Evolutionary conservation across 2,888 invertebrate species (phyloP).

Genomic region (Norana najaformis): DNA sequence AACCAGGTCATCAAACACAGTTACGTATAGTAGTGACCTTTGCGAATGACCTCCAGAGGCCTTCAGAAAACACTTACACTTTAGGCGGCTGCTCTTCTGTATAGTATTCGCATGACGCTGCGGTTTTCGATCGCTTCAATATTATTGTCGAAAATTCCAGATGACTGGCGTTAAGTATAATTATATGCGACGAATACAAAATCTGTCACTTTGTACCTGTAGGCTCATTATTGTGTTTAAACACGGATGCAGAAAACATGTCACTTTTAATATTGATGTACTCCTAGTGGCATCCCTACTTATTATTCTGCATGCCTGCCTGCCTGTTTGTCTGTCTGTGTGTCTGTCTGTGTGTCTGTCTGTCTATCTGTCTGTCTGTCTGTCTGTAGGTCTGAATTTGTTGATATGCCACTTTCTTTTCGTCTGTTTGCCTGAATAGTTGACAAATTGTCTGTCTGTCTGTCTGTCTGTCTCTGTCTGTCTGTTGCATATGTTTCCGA

Average conservation of each 20-base stretch:
- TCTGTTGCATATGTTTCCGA: background rate
- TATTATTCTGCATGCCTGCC: no score
- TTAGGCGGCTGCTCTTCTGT: no score
- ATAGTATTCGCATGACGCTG: background rate
- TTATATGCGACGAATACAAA: background rate
- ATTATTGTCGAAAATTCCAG: background rate
- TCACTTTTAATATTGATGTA: no score
- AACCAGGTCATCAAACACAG: background rate
- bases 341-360: background rate
- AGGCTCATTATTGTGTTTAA: background rate
- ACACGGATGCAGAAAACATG: no score
- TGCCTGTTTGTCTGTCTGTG: background rate
- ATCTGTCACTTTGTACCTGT: no score
- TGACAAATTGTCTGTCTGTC: no score
- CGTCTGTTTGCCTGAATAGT: no score
- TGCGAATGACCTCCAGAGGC: background rate
- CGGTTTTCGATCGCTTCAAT: background rate
- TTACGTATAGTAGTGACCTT: background rate
- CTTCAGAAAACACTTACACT: background rate
- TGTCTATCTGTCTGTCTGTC: background rate
- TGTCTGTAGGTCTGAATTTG: background rate
- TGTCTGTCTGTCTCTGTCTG: background rate
- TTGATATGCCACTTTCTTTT: background rate
- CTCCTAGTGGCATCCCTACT: no score
- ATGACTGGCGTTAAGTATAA: background rate